Conservation (phyloP, 1,140 invertebrate genomes). For the Pseudomyrmex concolor region DNA sequence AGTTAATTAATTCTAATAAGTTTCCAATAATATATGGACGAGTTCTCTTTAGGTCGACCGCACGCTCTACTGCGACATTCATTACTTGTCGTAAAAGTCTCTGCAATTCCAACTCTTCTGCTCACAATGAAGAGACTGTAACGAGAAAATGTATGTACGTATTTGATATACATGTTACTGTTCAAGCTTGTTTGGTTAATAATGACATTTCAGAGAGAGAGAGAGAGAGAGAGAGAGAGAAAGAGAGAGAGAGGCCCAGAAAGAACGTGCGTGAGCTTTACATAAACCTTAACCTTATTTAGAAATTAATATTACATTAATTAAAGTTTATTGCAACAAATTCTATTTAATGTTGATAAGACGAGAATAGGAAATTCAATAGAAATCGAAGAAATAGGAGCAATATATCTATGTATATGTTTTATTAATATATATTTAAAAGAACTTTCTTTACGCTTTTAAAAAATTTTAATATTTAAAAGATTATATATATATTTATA, state of each 20-base stretch:
- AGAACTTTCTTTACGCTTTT: background rate
- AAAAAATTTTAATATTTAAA: slow-evolving; percentile 1
- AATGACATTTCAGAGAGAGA: slow-evolving; percentile 5
- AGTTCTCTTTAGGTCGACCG: slow-evolving; percentile 46
- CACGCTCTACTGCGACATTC: slow-evolving; percentile 53
- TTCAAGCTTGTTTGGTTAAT: slow-evolving; percentile 49
- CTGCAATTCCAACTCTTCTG: slow-evolving; percentile 8
- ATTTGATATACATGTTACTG: slow-evolving; percentile 36
- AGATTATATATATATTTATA: background rate
- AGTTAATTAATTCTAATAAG: slow-evolving; percentile 80
- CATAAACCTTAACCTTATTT: background rate
- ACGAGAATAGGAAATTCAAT: background rate
- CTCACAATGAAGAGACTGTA: slow-evolving; percentile 54
- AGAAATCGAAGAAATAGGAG: background rate
- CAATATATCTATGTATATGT: background rate
- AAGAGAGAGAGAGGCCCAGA: no score
- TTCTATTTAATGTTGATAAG: background rate
- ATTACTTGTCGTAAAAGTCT: slow-evolving; percentile 71
- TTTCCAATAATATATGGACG: slow-evolving; percentile 70
- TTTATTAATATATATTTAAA: background rate
- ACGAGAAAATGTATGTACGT: slow-evolving; percentile 55
- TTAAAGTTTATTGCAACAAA: slow-evolving; percentile 1
- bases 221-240: no score
- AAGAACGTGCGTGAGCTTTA: no score
- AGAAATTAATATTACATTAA: background rate